Percentiles rank a stretch among this genome's conserved stretches.
phyloP scores from a whole-genome alignment of 2,888 invertebrate genomes.

The Abrostola tripartita region DNA sequence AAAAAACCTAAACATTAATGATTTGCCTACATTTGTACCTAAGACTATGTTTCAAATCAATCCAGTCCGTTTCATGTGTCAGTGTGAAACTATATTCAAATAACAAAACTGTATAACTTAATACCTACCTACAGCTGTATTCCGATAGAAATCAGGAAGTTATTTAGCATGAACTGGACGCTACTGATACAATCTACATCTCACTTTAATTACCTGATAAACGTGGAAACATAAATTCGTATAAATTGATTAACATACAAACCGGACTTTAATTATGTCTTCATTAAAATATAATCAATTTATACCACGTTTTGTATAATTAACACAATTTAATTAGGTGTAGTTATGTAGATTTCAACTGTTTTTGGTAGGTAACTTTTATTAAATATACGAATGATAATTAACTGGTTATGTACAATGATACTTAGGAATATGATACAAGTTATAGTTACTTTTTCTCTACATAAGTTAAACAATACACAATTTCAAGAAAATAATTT shows the following conservation, averaged over 20 bases:
- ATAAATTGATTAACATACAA: slow-evolving; percentile 40
- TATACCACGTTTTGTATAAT: slow-evolving; percentile 39
- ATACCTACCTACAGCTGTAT: neutral
- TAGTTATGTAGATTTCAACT: slow-evolving; percentile 26
- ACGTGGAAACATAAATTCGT: slow-evolving; percentile 32
- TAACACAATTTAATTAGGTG: slow-evolving; percentile 49
- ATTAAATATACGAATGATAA: slow-evolving; percentile 37
- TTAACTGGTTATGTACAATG: slow-evolving; percentile 21
- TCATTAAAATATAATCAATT: slow-evolving; percentile 43
- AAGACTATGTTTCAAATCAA: no score
- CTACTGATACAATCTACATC: slow-evolving; percentile 31
- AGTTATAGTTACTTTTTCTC: no score
- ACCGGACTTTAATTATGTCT: slow-evolving; percentile 34
- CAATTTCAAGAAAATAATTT: no score
- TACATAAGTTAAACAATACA: no score
- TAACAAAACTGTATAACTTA: neutral
- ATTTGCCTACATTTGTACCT: no score
- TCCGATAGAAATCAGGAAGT: slow-evolving; percentile 21
- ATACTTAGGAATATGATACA: no score
- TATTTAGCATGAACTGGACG: neutral
- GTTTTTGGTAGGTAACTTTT: no score
- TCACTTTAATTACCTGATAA: slow-evolving; percentile 15
- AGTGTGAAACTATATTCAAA: no score
- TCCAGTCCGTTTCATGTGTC: no score
- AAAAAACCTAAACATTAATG: no score